These are phyloP conservation scores for mouse (Mus musculus) DNA, from an alignment of 2,113 vertebrate species.

Conservation along the genomic window GRCm39 chr8:102843001-102843500, in stretches of 20 bases:
- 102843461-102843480: not conserved
- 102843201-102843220: not conserved
- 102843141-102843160: not conserved
- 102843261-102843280: not conserved
- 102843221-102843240: not conserved
- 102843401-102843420: not conserved
- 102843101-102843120: too few relatives aligned
- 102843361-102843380: not conserved
- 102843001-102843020: too few relatives aligned
- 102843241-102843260: not conserved
- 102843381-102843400: not conserved
- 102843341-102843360: not conserved
- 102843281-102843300: not conserved
- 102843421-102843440: not conserved
- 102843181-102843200: not conserved
- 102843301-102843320: not conserved
- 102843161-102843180: too few relatives aligned
- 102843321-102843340: not conserved
- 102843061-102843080: too few relatives aligned
- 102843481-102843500: not conserved
- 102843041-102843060: too few relatives aligned
- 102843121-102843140: too few relatives aligned
- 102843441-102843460: not conserved
- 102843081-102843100: too few relatives aligned
- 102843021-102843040: too few relatives aligned